Conservation (phyloP, 1,140 invertebrate genomes). For the Calycopis cecrops region DNA sequence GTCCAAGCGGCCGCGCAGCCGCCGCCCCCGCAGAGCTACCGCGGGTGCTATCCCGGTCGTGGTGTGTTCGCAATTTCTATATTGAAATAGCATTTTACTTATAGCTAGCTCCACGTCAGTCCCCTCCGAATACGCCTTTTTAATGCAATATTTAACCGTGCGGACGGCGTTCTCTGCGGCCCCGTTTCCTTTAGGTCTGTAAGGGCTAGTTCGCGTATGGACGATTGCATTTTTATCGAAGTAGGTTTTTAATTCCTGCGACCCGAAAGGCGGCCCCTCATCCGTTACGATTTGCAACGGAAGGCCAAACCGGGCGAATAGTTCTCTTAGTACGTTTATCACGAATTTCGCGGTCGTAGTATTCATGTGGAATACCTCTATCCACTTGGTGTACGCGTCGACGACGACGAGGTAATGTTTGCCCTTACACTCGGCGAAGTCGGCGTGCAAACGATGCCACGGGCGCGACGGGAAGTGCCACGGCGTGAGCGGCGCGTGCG, state of each 20-base stretch:
- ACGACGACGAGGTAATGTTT: slow-evolving; percentile 29
- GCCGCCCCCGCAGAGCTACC: slow-evolving; percentile 20
- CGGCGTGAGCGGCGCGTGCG: slow-evolving; percentile 31
- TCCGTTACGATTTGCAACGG: neutral
- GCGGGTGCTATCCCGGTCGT: slow-evolving; percentile 28
- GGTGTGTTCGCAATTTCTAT: slow-evolving; percentile 28
- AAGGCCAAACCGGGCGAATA: neutral
- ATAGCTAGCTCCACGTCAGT: slow-evolving; percentile 20
- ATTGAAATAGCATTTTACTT: slow-evolving; percentile 24
- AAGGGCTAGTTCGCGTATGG: slow-evolving; percentile 35
- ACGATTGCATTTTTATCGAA: slow-evolving; percentile 28
- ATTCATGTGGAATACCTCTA: slow-evolving; percentile 22
- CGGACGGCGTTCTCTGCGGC: slow-evolving; percentile 47
- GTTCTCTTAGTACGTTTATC: slow-evolving; percentile 1
- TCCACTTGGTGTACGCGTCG: slow-evolving; percentile 37
- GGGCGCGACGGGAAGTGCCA: slow-evolving; percentile 38
- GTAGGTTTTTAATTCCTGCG: neutral
- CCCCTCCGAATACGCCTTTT: slow-evolving; percentile 25
- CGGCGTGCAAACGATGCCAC: slow-evolving; percentile 37
- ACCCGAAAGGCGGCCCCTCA: neutral
- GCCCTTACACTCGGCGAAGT: slow-evolving; percentile 31
- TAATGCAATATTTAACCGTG: slow-evolving; percentile 46
- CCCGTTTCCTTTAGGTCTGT: slow-evolving; percentile 43
- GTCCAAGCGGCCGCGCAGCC: slow-evolving; percentile 21
- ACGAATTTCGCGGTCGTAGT: neutral